Evolutionary conservation across 1,140 invertebrate genomes (phyloP).

Genomic region (Heliconius eleuchia): DNA sequence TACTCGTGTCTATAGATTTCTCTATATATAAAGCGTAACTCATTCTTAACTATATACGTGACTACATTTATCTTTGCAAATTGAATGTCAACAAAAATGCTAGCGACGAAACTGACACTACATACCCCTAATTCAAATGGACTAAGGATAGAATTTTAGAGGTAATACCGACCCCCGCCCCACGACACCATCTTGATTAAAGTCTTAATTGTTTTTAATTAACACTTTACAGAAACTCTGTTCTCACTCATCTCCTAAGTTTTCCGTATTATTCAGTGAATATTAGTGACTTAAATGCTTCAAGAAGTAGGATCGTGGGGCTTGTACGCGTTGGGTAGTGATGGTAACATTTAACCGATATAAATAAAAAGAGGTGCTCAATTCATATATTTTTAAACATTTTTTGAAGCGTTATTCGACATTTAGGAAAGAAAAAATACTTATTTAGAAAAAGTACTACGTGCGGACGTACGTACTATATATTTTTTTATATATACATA

Average conservation of each 20-base stretch:
- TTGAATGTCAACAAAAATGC: background rate
- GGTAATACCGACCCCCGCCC: background rate
- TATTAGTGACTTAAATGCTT: background rate
- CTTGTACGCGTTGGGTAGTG: background rate
- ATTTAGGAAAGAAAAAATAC: no score
- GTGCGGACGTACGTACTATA: no score
- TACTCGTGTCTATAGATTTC: no score
- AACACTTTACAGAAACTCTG: background rate
- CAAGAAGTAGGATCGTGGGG: background rate
- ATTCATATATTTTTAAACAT: no score
- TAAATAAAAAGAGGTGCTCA: background rate
- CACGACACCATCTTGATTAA: conserved; percentile 7
- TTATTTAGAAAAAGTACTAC: no score
- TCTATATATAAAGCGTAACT: background rate
- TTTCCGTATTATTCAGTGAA: background rate
- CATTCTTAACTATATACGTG: background rate
- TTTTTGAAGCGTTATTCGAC: no score
- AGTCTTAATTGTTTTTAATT: background rate
- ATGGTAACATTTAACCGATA: background rate
- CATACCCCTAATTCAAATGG: background rate
- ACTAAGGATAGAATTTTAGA: background rate
- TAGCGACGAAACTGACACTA: background rate
- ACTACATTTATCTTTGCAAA: background rate
- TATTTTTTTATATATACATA: no score
- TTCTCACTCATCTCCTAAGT: background rate